Evolutionary conservation across 2,888 invertebrate species (phyloP), one percentile per base, ranked within the genome.

Genomic region (Sinopyrophorus schimmeli): DNA sequence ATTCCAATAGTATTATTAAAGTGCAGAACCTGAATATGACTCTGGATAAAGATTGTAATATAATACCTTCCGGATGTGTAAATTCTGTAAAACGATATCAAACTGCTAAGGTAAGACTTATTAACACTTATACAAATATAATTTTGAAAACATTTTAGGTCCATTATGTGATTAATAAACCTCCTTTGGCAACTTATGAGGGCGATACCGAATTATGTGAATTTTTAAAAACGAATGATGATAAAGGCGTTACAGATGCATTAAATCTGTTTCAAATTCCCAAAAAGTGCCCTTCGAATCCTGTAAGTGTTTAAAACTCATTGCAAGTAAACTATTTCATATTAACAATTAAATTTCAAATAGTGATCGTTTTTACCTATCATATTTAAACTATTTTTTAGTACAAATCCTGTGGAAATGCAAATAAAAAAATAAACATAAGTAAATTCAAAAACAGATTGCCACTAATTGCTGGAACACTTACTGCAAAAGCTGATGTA

Each of bases 301-400:
- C 30, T 3, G 40, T 40, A 40, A 40, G 40, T 40, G n/a, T n/a
- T n/a, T 30, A 26, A 26, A 2, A 10, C 26, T 10, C n/a, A n/a
- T n/a, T n/a, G n/a, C n/a, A n/a, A n/a, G n/a, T n/a, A n/a, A n/a
- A n/a, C n/a, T n/a, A n/a, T n/a, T n/a, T n/a, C n/a, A n/a, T n/a
- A n/a, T n/a, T n/a, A n/a, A n/a, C n/a, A n/a, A n/a, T n/a, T n/a
- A n/a, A n/a, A n/a, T n/a, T n/a, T n/a, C n/a, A n/a, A n/a, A n/a
- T n/a, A n/a, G n/a, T n/a, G n/a, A n/a, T n/a, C n/a, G n/a, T n/a
- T n/a, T n/a, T n/a, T n/a, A n/a, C n/a, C n/a, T n/a, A 11, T 27
- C 10, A 3, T 27, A 12, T 27, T 27, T 2, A 27, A n/a, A n/a
- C n/a, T n/a, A n/a, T n/a, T n/a, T n/a, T n/a, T n/a, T 12, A 38